Percentiles rank a stretch among this genome's conserved stretches.
These are phyloP conservation scores for Dufourea novaeangliae DNA, from an alignment of 1,140 invertebrate genomes.

Conservation along the genomic window DNA sequence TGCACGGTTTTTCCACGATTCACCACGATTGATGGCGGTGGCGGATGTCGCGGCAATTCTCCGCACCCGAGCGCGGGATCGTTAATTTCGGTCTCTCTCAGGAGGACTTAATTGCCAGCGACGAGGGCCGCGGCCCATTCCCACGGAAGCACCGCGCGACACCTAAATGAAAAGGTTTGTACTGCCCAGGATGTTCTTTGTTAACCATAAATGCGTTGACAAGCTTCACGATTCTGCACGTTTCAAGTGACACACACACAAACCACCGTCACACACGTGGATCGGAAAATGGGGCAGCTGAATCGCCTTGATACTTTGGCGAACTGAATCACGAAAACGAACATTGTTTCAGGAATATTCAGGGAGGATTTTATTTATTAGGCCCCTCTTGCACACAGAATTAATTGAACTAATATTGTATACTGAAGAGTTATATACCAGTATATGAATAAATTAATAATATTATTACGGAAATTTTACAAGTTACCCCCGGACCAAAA, in stretches of 20 bases:
- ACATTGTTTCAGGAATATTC: too few species aligned
- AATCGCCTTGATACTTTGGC: neutral
- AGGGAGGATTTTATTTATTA: too few species aligned
- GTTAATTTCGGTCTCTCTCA: slow-evolving; percentile 16
- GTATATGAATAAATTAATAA: too few species aligned
- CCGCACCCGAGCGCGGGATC: neutral
- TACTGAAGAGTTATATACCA: too few species aligned
- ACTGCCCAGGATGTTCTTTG: slow-evolving; percentile 56
- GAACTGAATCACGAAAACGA: too few species aligned
- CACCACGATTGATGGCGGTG: too few species aligned
- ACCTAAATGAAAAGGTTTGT: slow-evolving; percentile 53
- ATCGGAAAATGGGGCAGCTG: neutral
- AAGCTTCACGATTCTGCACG: slow-evolving; percentile 18
- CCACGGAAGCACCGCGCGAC: neutral
- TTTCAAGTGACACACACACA: slow-evolving; percentile 11
- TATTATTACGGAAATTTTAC: too few species aligned
- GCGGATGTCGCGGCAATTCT: slow-evolving; percentile 6
- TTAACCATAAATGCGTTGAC: slow-evolving; percentile 49
- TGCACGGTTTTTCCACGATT: neutral
- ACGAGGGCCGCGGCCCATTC: neutral
- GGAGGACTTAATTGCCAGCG: slow-evolving; percentile 31
- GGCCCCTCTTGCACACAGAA: too few species aligned
- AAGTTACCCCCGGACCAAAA: too few species aligned
- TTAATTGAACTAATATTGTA: too few species aligned
- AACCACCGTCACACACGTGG: neutral